Evolutionary conservation across 2,797 vertebrate species (phyloP), one percentile per base, ranked within the genome.

Genomic region (Sciaenops ocellatus): DNA sequence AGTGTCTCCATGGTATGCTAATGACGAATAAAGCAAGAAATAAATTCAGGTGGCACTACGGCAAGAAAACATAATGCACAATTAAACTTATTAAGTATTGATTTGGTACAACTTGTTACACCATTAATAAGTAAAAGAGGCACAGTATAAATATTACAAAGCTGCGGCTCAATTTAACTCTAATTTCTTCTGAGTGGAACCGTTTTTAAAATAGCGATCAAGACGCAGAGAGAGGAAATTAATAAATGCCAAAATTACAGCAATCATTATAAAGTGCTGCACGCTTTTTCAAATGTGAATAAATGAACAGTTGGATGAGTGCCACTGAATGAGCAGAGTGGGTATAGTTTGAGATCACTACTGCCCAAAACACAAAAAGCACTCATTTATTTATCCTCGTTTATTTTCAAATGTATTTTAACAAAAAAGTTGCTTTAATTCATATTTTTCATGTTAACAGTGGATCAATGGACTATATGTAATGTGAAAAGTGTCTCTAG

Each of bases 1-100:
- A 26, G 24, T 13, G 50, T 59, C 60, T 41, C 24, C 11, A 6
- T 16, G 5, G 28, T 56, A 44, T 15, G 12, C 20, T 46, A 34
- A 59, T 20, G 26, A 11, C 12, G 51, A 38, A 48, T 38, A 20
- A 22, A 9, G 48, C 4, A 54, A 69, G 30, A 28, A n/a, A 38
- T 22, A 26, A 16, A n/a, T 38, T 15, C 18, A 24, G 48, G 41
- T 48, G n/a, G 16, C 26, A 30, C 1, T 9, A 4, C 28, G 52
- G 22, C 47, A 34, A 11, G 24, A 24, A 34, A 56, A 47, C 51
- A 20, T 51, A 26, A 64, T 48, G 9, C 44, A 38, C 47, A 46
- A 24, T 46, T 61, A 30, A 18, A 12, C 59, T 64, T 18, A 63
- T 55, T 26, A 38, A 57, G 22, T 50, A 59, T 51, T 76, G 73